These are phyloP conservation scores for Cephalopachus bancanus DNA, from an alignment of 2,797 vertebrate species.

Conservation along the genomic window DNA sequence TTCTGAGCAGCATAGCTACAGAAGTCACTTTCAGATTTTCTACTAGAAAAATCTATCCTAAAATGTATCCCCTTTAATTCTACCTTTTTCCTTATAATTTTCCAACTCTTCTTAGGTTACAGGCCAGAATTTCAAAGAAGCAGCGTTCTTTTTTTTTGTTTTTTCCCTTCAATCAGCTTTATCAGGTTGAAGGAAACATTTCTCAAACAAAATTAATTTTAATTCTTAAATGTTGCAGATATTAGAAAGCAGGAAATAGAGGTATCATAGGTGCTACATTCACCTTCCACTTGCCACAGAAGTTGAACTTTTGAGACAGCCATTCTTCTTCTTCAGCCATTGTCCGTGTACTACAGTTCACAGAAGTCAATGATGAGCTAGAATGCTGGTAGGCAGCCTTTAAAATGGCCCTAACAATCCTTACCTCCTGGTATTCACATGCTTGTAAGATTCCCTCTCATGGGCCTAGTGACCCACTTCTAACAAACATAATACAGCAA, in stretches of 20 bases:
- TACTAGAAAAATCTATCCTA: neutral
- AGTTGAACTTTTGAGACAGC: neutral
- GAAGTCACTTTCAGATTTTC: slow-evolving; percentile 16
- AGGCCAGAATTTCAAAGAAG: slow-evolving; percentile 38
- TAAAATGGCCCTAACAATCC: neutral
- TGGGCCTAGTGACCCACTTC: slow-evolving; percentile 2
- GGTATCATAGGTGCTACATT: neutral
- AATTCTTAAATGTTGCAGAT: neutral
- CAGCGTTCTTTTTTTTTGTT: neutral
- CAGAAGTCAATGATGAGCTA: neutral
- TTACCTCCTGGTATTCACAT: slow-evolving; percentile 2
- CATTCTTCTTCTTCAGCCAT: neutral
- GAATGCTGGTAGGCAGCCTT: neutral
- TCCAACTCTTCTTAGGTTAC: neutral
- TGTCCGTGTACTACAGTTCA: neutral
- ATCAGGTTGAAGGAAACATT: neutral
- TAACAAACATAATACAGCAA: neutral
- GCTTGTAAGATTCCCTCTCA: neutral
- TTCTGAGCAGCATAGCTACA: neutral
- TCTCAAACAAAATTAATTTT: slow-evolving; percentile 18
- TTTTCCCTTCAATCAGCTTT: too few species aligned
- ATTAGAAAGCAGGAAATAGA: neutral
- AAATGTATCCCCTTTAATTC: slow-evolving; percentile 44
- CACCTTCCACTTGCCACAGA: neutral
- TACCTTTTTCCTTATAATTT: slow-evolving; percentile 28